A percentile compares a stretch with the other conserved stretches of the same genome.
phyloP scores from a whole-genome alignment of 2,113 vertebrate genomes.

The Cephalophus harveyi region DNA sequence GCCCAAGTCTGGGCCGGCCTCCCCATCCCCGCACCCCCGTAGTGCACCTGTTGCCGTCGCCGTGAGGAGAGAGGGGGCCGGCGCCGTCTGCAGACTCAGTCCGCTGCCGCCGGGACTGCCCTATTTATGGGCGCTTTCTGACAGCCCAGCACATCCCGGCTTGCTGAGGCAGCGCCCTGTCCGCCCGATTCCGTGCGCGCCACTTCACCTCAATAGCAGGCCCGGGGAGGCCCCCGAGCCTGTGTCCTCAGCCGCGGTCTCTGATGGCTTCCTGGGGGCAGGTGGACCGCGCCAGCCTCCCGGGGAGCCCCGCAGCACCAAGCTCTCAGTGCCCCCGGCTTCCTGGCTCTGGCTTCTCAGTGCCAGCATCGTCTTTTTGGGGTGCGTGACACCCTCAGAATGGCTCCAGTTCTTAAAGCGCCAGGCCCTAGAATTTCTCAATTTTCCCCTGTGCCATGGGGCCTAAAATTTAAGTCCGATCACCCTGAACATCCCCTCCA shows the following conservation, averaged over 20 bases:
- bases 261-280: not conserved
- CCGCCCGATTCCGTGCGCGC: conserved; percentile 83
- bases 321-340: too few relatives aligned
- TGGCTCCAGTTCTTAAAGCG: not conserved
- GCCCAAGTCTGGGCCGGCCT: not conserved
- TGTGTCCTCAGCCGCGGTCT: not conserved
- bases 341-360: not conserved
- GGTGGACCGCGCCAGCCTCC: not conserved
- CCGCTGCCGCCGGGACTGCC: conserved; percentile 29
- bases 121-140: conserved; percentile 89
- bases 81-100: not conserved
- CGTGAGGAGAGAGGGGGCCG: not conserved
- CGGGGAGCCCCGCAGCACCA: rapidly evolving
- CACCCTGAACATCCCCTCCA: not conserved
- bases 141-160: conserved; percentile 85
- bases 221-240: not conserved
- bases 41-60: conserved; percentile 28
- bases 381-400: rapidly evolving
- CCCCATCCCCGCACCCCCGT: not conserved
- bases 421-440: not conserved
- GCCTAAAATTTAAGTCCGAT: not conserved
- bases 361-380: not conserved
- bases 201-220: conserved; percentile 84
- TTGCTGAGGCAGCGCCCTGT: conserved; percentile 90
- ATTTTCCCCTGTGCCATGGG: not conserved